Evolutionary conservation across 2,113 vertebrate species (phyloP), one percentile per base, ranked within the genome.

Genomic region (Grammomys surdaster): DNA sequence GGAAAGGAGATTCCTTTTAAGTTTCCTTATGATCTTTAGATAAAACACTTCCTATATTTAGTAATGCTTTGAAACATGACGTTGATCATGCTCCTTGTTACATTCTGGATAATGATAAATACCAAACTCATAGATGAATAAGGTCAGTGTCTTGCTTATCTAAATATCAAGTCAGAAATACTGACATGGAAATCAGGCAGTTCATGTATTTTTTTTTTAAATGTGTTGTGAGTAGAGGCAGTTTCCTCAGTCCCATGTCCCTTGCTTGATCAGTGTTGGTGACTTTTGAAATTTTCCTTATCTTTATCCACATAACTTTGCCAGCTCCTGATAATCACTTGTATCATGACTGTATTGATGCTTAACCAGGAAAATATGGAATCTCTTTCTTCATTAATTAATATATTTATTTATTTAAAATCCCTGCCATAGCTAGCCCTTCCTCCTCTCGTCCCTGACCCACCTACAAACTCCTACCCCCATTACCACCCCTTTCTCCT

Each of bases 171-270:
- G 2, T 54, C 36, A 22, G 19, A 43, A 26, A 5, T 10, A 43
- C 24, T 46, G 56, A 58, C 22, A 51, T 19, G 3, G 19, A 36
- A 31, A 63, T n/a, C n/a, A 43, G 16, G 56, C 33, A 51, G 12
- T 26, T 11, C 24, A n/a, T 8, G 22, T 31, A 76, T 22, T 81
- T 4, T 48, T 48, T 7, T n/a, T n/a, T n/a, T n/a, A 1, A 67
- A 16, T n/a, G 0, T 20, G 36, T 12, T n/a, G 4, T 26, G 19
- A 33, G 13, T 43, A 84, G 46, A 19, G 1, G 9, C 2, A 20
- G 1, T 19, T 22, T 31, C 31, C 12, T 81, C 1, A 0, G 36
- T n/a, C 24, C 3, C 1, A 0, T 67, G 16, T 16, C 22, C 7
- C 60, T 65, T 22, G 19, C 72, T 81, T 1, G 14, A n/a, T 31